These are phyloP conservation scores for Chrysomela aeneicollis DNA, from an alignment of 2,888 invertebrate species.

Conservation along the genomic window DNA sequence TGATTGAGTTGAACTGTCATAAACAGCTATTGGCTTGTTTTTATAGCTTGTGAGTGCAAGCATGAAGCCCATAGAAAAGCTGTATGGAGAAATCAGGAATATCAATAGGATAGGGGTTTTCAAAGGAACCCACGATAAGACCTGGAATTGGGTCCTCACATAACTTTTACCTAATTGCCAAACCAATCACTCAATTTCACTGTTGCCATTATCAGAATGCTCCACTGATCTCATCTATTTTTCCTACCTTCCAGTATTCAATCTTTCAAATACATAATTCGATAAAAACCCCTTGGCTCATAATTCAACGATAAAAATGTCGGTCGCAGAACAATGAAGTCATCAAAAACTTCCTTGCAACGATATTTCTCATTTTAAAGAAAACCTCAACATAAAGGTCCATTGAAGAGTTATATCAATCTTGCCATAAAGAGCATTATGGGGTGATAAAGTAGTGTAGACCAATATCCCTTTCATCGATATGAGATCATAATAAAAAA, in stretches of 20 bases:
- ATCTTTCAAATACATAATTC: too few species aligned
- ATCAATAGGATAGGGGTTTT: too few species aligned
- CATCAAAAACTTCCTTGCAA: conserved; percentile 19
- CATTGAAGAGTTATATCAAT: conserved; percentile 31
- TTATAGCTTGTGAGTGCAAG: too few species aligned
- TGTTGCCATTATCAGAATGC: too few species aligned
- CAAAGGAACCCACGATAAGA: too few species aligned
- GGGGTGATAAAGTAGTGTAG: conserved; percentile 29
- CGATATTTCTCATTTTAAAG: conserved; percentile 31
- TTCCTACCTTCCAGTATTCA: too few species aligned
- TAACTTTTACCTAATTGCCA: too few species aligned
- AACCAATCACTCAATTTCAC: too few species aligned
- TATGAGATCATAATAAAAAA: conserved; percentile 30
- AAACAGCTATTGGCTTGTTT: conserved; percentile 17
- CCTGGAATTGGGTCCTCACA: too few species aligned
- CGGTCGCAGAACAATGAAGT: conserved; percentile 25
- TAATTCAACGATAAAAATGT: conserved; percentile 14
- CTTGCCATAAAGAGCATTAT: conserved; percentile 34
- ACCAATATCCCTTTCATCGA: conserved; percentile 33
- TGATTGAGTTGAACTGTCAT: conserved; percentile 3
- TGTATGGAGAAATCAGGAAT: too few species aligned
- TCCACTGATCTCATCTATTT: too few species aligned
- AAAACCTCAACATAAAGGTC: conserved; percentile 29
- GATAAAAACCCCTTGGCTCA: neutral
- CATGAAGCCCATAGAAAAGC: too few species aligned